A percentile compares a stretch with the other conserved stretches of the same genome.
phyloP scores from a whole-genome alignment of 2,113 vertebrate genomes.

The Marmota monax region DNA sequence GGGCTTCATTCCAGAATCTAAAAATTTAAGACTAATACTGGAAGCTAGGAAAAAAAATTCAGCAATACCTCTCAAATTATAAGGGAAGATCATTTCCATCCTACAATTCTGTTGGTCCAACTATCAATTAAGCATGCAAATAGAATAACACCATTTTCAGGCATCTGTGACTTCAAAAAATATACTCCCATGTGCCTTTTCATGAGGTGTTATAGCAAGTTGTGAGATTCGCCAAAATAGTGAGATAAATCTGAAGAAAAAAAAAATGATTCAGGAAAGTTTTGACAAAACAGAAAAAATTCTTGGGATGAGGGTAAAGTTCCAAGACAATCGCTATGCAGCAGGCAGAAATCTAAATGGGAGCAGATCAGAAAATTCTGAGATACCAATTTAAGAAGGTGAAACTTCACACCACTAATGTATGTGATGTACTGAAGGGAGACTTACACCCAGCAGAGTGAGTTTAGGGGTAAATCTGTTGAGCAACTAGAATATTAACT shows the following conservation, averaged over 20 bases:
- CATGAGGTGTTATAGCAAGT: background rate
- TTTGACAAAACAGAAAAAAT: background rate
- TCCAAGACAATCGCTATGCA: background rate
- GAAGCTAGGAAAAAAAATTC: background rate
- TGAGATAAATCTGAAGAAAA: background rate
- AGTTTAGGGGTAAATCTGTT: background rate
- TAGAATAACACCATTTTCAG: background rate
- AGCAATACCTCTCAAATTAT: background rate
- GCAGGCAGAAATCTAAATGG: background rate
- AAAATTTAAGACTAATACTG: background rate
- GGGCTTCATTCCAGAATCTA: background rate
- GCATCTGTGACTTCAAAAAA: background rate
- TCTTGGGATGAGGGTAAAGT: background rate
- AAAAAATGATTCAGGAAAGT: background rate
- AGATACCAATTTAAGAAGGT: too few relatives aligned
- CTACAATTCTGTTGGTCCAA: background rate
- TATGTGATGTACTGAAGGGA: background rate
- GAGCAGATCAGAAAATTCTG: background rate
- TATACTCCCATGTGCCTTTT: background rate
- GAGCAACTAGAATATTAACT: background rate
- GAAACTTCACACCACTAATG: background rate
- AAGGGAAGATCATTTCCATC: background rate
- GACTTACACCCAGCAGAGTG: background rate
- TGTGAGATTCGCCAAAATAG: background rate
- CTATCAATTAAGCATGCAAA: background rate